Base-by-base conservation (phyloP, 2,888 invertebrate genomes). In the Megamerina dolium region DNA sequence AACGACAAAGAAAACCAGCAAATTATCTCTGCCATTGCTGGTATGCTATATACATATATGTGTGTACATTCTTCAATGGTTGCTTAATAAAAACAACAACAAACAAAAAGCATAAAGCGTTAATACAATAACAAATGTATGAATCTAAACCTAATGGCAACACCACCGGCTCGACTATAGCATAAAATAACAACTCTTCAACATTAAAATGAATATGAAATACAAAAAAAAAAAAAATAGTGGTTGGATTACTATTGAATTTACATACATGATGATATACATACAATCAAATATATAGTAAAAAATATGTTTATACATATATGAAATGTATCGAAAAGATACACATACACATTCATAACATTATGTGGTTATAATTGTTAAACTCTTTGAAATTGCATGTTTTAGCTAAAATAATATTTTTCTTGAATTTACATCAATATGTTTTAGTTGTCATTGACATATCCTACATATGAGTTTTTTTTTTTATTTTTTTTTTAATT, bases 191-290 rank as follows among this genome's bases (percentile, higher is more conserved):
- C 38, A 38, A 13, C 19, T n/a, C 17, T 32, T 17, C 30, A 40
- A 37, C 13, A 37, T 18, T 29, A 41, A 34, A 18, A 19, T n/a
- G 13, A 12, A 21, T 2, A 20, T 9, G 18, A 21, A 16, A 32
- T 23, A 29, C 17, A 31, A 29, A 23, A 37, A 17, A 27, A 21
- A 29, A 41, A 29, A 42, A 40, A 40, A 26, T 41, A 31, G 36
- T 33, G 39, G 44, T 40, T 44, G 41, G 45, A 45, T 37, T 45
- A 45, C 41, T 45, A n/a, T n/a, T n/a, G 41, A n/a, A n/a, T n/a
- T n/a, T n/a, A n/a, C n/a, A n/a, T n/a, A n/a, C n/a, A n/a, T n/a
- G n/a, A n/a, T n/a, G 45, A 45, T 45, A 41, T 41, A 45, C 45
- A 37, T 27, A 27, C 27, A 27, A n/a, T n/a, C 27, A 27, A n/a